phyloP scores from a whole-genome alignment of 2,888 invertebrate genomes.

The Stegophylla sp. region DNA sequence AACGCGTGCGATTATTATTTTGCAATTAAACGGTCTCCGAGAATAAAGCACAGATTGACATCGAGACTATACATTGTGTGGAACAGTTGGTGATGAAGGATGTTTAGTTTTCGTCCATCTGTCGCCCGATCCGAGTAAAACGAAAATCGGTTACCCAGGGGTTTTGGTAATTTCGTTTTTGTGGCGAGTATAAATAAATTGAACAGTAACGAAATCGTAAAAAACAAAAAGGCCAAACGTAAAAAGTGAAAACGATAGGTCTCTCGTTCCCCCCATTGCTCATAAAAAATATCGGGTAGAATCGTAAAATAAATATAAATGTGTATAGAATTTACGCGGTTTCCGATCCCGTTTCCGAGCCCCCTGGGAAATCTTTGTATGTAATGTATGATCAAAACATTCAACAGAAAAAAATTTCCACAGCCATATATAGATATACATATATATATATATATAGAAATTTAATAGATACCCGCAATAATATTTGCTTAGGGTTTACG shows the following conservation, averaged over 20 bases:
- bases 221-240: slow-evolving; percentile 29
- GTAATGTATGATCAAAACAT: slow-evolving; percentile 35
- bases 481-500: too few relatives aligned
- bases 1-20: background rate
- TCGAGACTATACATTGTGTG: background rate
- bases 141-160: slow-evolving; percentile 2
- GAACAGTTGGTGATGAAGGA: slow-evolving; percentile 8
- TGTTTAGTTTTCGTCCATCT: slow-evolving; percentile 21
- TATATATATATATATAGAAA: too few relatives aligned
- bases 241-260: slow-evolving; percentile 52
- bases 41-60: slow-evolving; percentile 1
- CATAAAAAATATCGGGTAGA: slow-evolving; percentile 44
- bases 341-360: slow-evolving; percentile 18
- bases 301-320: slow-evolving; percentile 43
- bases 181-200: slow-evolving; percentile 50
- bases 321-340: slow-evolving; percentile 35
- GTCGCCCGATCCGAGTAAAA: slow-evolving; percentile 6
- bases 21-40: slow-evolving; percentile 2
- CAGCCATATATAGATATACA: too few relatives aligned
- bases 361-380: slow-evolving; percentile 53
- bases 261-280: slow-evolving; percentile 27
- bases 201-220: slow-evolving; percentile 48
- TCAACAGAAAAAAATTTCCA: slow-evolving; percentile 16
- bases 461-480: too few relatives aligned
- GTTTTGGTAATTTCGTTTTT: slow-evolving; percentile 24